Conservation (phyloP, 2,797 vertebrate genomes). For the Pristis pectinata region DNA sequence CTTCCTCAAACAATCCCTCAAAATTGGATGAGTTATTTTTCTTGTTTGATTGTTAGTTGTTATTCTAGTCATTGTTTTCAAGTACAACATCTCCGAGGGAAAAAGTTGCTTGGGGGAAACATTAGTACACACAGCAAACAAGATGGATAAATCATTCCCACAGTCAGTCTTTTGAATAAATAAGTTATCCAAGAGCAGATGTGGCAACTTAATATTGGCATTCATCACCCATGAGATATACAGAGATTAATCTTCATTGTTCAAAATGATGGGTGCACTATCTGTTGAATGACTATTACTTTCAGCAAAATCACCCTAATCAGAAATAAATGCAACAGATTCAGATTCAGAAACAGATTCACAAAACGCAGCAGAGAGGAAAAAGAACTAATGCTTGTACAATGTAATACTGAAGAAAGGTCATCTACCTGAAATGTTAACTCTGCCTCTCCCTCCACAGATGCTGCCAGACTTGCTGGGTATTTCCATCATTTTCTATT, state of each 20-base stretch:
- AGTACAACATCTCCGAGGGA: neutral
- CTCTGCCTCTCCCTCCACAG: too few relatives aligned
- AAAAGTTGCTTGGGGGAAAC: neutral
- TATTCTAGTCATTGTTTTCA: neutral
- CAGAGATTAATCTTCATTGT: conserved; percentile 10
- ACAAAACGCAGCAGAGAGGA: neutral
- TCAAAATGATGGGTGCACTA: neutral
- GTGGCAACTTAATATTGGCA: conserved; percentile 12
- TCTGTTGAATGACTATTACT: neutral
- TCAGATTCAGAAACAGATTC: too few relatives aligned
- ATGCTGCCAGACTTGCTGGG: too few relatives aligned
- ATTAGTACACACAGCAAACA: conserved; percentile 4
- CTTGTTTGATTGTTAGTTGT: neutral
- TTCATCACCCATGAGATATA: neutral
- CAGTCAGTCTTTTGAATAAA: neutral
- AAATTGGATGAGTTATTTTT: neutral
- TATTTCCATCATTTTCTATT: too few relatives aligned
- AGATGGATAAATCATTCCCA: conserved; percentile 12
- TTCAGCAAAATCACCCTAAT: neutral
- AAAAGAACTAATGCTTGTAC: neutral
- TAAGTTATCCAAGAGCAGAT: conserved; percentile 18
- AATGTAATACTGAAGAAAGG: neutral
- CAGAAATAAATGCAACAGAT: neutral
- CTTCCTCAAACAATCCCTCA: neutral
- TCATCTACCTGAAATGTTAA: too few relatives aligned